These are phyloP conservation scores for Panopea generosa DNA, from an alignment of 2,888 invertebrate genomes.

Conservation along the genomic window DNA sequence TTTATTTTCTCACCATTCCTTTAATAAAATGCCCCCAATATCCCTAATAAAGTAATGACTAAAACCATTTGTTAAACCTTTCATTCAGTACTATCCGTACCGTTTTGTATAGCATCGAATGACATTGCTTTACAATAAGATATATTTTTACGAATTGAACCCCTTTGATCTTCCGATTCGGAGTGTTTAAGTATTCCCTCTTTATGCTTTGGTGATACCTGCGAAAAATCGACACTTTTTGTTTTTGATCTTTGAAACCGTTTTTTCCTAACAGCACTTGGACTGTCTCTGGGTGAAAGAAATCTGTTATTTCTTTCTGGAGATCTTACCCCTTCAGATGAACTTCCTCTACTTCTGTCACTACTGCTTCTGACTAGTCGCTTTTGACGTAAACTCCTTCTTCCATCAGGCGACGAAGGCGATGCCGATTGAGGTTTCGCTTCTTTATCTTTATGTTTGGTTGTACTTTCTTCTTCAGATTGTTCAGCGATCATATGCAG, in stretches of 20 bases:
- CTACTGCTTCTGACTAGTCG: not conserved
- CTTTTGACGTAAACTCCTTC: not conserved
- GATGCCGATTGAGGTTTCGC: too few relatives aligned
- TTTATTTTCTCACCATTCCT: too few relatives aligned
- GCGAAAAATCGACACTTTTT: not conserved
- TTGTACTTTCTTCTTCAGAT: constrained; percentile 9
- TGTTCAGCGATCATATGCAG: constrained; percentile 5
- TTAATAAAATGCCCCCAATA: too few relatives aligned
- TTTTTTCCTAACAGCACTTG: constrained; percentile 33
- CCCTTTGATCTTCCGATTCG: not conserved
- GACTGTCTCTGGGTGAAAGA: constrained; percentile 44
- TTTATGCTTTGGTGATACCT: not conserved
- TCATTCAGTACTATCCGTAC: too few relatives aligned
- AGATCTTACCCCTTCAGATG: not conserved
- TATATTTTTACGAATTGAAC: constrained; percentile 9
- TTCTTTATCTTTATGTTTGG: too few relatives aligned
- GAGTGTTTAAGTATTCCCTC: not conserved
- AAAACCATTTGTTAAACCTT: too few relatives aligned
- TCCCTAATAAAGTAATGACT: too few relatives aligned
- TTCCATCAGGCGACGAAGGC: not conserved
- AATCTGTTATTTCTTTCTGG: constrained; percentile 29
- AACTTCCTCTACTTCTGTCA: constrained; percentile 4
- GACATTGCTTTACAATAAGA: constrained; percentile 28
- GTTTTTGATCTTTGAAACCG: constrained; percentile 20
- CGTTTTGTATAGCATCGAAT: constrained; percentile 5